Base-by-base conservation (phyloP, 2,888 invertebrate species). In the Nematopogon swammerdamellus region DNA sequence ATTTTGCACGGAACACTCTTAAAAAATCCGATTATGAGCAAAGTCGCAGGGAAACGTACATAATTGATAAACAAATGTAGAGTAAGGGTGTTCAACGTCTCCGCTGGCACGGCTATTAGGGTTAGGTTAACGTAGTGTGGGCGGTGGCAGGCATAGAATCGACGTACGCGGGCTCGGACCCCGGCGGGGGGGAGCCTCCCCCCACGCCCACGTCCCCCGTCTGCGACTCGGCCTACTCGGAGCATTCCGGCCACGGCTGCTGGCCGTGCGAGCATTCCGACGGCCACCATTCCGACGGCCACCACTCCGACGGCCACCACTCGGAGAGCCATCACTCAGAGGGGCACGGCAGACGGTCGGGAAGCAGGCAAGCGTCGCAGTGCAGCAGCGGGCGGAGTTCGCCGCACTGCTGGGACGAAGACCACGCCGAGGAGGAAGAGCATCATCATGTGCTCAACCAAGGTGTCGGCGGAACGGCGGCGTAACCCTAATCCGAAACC, bases 171-270 rank as follows among this genome's bases (percentile, higher is more conserved):
- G 79, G 77, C 11, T 36, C 36, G 17, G 49, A 16, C 49, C 56
- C 76, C 76, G 19, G 79, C 77, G 11, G 77, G 76, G 62, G 77
- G 75, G 70, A 70, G 64, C 74, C 73, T 46, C 75, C 77, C 19
- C 73, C 73, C 49, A 72, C 77, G 55, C 80, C 75, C 60, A 73
- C 71, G 56, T 80, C 75, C 52, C 80, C 74, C 49, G 75, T 72
- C 57, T 79, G 68, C 67, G 82, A 75, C 68, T 79, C 74, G 50
- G 81, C 75, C 54, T 80, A 65, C 67, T 77, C 77, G 53, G 80
- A 80, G 56, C 80, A 79, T 59, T 51, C 51, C 2, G 49, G 44
- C 14, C 71, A 71, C 60, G 74, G 74, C 53, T 75, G 76, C 59
- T 75, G 76, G 73, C 76, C 77, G 51, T 74, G 77, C 63, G 77